These are phyloP conservation scores for Thecocarcelia acutangulata DNA, from an alignment of 2,888 invertebrate species.

Conservation along the genomic window DNA sequence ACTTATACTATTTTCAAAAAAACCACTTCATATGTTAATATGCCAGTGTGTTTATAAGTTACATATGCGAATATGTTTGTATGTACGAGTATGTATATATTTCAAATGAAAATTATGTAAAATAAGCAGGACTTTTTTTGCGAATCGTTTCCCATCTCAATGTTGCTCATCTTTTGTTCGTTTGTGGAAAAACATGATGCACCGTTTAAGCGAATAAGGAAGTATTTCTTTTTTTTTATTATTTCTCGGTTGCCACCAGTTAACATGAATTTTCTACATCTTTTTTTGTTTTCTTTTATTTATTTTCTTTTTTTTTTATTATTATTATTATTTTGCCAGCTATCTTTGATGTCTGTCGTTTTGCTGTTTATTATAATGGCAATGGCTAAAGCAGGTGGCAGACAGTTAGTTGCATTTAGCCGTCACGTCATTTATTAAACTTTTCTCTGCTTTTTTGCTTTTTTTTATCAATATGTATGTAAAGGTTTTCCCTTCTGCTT, in stretches of 20 bases:
- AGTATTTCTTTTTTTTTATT: conserved; percentile 39
- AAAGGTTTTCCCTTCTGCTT: conserved; percentile 35
- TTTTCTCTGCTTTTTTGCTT: conserved; percentile 14
- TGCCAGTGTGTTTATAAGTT: conserved; percentile 13
- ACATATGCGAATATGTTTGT: too few relatives aligned
- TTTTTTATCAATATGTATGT: conserved; percentile 36
- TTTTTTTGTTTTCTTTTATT: conserved; percentile 18
- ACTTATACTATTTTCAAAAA: too few relatives aligned
- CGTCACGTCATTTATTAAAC: conserved; percentile 58
- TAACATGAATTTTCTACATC: conserved; percentile 34
- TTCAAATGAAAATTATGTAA: conserved; percentile 34
- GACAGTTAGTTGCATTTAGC: conserved; percentile 57
- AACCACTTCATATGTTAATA: too few relatives aligned
- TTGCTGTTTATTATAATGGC: conserved; percentile 12
- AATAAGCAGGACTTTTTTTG: conserved; percentile 39
- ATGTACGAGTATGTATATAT: too few relatives aligned
- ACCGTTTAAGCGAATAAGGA: conserved; percentile 61
- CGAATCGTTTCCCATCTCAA: conserved; percentile 8
- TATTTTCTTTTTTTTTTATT: conserved; percentile 3
- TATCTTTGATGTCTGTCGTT: conserved; percentile 1
- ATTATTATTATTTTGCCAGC: neutral
- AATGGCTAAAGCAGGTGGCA: conserved; percentile 62
- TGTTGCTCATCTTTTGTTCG: conserved; percentile 21
- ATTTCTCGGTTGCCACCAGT: conserved; percentile 9
- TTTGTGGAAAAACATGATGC: conserved; percentile 23